Base-by-base conservation (phyloP, 2,888 invertebrate species). In the Eristalis intricaria region DNA sequence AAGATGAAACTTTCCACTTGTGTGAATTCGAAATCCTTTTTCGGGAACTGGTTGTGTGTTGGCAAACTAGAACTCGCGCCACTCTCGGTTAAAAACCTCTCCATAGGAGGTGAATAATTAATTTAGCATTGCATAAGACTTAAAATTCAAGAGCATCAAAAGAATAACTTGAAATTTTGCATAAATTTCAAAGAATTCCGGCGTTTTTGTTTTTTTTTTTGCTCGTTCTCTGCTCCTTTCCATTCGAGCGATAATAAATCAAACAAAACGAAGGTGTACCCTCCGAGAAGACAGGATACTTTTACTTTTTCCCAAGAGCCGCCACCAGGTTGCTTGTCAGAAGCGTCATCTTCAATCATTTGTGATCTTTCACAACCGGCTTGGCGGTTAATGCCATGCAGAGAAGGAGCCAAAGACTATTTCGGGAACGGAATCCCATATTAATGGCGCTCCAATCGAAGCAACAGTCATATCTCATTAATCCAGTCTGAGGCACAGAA, bases 401-500 rank as follows among this genome's bases (percentile, higher is more conserved):
- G 13, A 60, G 19, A 50, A 50, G 50, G 19, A 50, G 50, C 50
- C 50, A 19, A 1, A 50, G 19, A 50, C 50, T 50, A 50, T 60
- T 60, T 60, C 15, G 15, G 15, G 60, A 60, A 60, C 60, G 60
- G 22, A 61, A 32, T 43, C 22, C 68, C 68, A 76, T 23, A n/a
- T 43, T 43, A 68, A 76, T 61, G 66, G 56, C n/a, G 35, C 38
- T 19, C 50, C 50, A 50, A 58, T 56, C 26, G 58, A 65, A 32
- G 10, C 23, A 5, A 58, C 7, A 22, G 32, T 7, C 26, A 23
- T 60, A 43, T 66, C 43, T 29, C 29, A 43, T 66, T 10, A 66
- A 77, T 69, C 77, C 40, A 75, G 63, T 76, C 76, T 22, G 29
- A 23, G 32, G 26, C 65, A 22, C 40, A 8, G 13, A 58, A 58